Base-by-base conservation (phyloP, 2,797 vertebrate species). In the Loris lydekkerianus region DNA sequence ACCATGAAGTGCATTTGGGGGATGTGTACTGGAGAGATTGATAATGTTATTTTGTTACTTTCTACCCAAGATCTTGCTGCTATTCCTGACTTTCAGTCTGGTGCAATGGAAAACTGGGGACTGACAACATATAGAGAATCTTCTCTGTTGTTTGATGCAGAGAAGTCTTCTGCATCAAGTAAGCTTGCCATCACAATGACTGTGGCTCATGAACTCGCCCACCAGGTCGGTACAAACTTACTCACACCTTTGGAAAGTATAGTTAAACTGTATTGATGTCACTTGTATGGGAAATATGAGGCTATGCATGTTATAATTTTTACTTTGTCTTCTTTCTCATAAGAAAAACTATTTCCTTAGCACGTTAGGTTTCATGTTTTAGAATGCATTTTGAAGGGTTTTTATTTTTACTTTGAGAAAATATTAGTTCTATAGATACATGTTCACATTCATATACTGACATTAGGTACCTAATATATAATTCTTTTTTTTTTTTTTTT, bases 101-200 rank as follows among this genome's bases (percentile, higher is more conserved):
- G 99, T 46, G 99, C 99, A 0, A 99, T 99, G 99, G 99, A 99
- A 97, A 99, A 99, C 98, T 99, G 99, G 99, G 99, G 99, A 25
- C 97, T 99, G 98, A 99, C 99, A 72, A 99, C 99, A 0, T 99
- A 99, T 91, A 98, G 99, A 91, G 99, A 99, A 97, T 98, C 99
- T 0, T 63, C 86, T 8, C 98, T 99, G 40, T 97, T 99, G 84
- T 99, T 99, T 40, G 98, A 99, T 96, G 93, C 98, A 1, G 96
- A 98, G 3, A 99, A 98, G 97, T 99, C 99, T 53, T 99, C 99
- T 0, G 99, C 98, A 2, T 99, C 99, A 1, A 98, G 99, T 97
- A 99, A 99, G 95, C 98, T 99, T 76, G 94, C 88, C 18, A 99
- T 99, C 97, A 99, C 99, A 11, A 99, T 99, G 98, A n/a, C 92